Evolutionary conservation across 2,797 vertebrate species (phyloP).

Genomic region (Lagodon rhomboides): DNA sequence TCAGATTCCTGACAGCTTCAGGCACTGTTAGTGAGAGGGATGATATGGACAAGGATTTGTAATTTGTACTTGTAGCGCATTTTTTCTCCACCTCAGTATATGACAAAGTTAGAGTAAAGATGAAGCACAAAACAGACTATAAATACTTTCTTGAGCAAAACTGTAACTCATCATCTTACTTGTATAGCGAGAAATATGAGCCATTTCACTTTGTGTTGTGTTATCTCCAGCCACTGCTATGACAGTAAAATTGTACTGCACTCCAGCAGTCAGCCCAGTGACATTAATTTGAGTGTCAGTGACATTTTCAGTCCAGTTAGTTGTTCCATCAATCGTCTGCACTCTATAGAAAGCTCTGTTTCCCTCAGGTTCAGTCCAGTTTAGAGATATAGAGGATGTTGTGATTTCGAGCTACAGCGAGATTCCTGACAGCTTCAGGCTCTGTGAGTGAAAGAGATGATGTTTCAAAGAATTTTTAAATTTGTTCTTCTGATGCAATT

Average conservation of each 20-base stretch:
- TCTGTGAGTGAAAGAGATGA: not conserved
- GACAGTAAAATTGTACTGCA: constrained; percentile 7
- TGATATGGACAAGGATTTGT: no score
- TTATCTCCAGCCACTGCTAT: constrained; percentile 22
- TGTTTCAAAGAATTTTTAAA: no score
- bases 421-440: not conserved
- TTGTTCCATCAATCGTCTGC: not conserved
- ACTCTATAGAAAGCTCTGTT: no score
- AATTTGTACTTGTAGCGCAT: no score
- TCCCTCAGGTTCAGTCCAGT: no score
- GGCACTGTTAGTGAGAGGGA: constrained; percentile 40
- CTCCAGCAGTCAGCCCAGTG: constrained; percentile 22
- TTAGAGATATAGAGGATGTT: no score
- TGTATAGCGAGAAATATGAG: constrained; percentile 29
- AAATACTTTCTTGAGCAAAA: no score
- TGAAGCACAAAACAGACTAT: no score
- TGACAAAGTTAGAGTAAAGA: no score
- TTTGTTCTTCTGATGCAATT: no score
- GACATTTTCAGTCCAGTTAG: accelerated
- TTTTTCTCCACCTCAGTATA: no score
- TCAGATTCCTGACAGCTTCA: constrained; percentile 24
- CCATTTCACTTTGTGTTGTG: not conserved
- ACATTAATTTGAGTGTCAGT: not conserved
- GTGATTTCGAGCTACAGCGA: not conserved
- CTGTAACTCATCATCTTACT: constrained; percentile 44